Evolutionary conservation across 2,888 invertebrate genomes (phyloP), one percentile per base, ranked within the genome.

Genomic region (Hirtodrosophila duncani): DNA sequence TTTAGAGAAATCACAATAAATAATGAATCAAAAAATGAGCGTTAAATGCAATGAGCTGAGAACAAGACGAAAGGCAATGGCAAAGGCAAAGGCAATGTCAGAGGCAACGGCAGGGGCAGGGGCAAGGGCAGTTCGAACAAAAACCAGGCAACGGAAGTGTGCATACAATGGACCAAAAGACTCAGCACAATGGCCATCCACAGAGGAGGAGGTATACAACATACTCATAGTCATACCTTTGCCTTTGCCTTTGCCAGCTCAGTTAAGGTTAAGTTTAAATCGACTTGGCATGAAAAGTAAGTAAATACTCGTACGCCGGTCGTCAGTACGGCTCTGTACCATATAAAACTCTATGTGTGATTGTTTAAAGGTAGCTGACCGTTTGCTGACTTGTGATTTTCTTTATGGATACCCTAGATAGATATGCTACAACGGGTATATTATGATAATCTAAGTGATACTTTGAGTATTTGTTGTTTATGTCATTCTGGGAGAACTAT

Each of bases 1-100:
- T 80, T 78, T 63, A 75, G 67, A 61, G 62, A 62, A 64, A 68
- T 79, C 80, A 77, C 82, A 77, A 75, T 83, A 82, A 79, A 84
- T 83, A 82, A 82, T 70, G 72, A 67, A 81, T 75, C 70, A 77
- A 77, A 71, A 79, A 83, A 75, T 74, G 79, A 84, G 82, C 82
- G 77, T 79, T 83, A 79, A 83, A 82, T 83, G 68, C 70, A 81
- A 62, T 52, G 52, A 50, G 50, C 34, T 49, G 51, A 51, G 50
- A 59, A 51, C 41, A 38, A 39, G 36, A 37, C 51, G 34, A 27
- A 58, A 39, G 57, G 34, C 30, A 36, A 46, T 34, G 42, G 31
- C 14, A 27, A 20, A 29, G 16, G 8, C 14, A 29, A 24, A 36
- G 34, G 56, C 48, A 27, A 20, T 26, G 16, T n/a, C 14, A 29